Conservation (phyloP, 2,113 vertebrate genomes). For the Danionella cerebrum region DNA sequence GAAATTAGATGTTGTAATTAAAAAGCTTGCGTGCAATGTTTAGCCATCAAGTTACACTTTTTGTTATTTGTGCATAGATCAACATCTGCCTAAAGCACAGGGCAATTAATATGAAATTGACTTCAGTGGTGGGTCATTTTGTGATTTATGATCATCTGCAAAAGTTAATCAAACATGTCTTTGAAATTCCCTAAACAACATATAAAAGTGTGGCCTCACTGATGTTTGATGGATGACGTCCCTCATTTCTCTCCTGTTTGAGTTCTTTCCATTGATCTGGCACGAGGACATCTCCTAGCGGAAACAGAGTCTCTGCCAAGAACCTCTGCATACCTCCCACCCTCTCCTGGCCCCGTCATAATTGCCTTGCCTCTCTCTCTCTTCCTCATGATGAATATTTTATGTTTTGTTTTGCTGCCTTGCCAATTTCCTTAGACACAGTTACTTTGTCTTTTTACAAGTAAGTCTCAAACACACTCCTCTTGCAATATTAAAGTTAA, state of each 20-base stretch:
- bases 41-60: no score
- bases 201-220: background rate
- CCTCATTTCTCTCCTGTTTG: background rate
- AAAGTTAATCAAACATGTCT: background rate
- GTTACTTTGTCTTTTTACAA: background rate
- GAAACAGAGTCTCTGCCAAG: constrained; percentile 23
- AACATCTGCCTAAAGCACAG: no score
- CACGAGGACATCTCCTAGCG: constrained; percentile 15
- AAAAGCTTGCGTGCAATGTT: no score
- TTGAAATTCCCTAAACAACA: background rate
- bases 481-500: background rate
- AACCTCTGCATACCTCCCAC: constrained; percentile 2
- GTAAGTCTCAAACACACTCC: background rate
- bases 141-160: background rate
- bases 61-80: no score
- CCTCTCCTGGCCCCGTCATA: constrained; percentile 5
- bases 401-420: constrained; percentile 32
- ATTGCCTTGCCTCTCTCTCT: constrained; percentile 10
- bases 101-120: no score
- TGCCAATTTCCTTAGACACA: constrained; percentile 15
- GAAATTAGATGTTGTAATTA: no score
- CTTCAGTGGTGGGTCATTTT: background rate
- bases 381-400: constrained; percentile 39
- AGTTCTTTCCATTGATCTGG: constrained; percentile 8
- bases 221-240: constrained; percentile 3